Percentiles rank a stretch among this genome's conserved stretches.
phyloP scores from a whole-genome alignment of 2,113 vertebrate species.

The Equus quagga region DNA sequence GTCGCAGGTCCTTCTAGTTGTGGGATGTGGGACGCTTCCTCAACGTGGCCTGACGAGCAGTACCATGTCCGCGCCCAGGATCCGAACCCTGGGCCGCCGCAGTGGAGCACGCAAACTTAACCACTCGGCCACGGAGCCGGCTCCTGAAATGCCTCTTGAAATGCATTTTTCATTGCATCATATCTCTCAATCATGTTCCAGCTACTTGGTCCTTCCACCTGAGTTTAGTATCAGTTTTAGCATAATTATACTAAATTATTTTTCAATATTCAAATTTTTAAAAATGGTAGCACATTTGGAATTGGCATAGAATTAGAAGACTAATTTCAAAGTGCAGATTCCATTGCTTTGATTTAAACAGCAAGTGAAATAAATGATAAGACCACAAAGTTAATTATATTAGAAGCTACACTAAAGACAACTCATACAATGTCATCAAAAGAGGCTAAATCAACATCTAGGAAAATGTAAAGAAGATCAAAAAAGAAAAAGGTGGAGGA shows the following conservation, averaged over 20 bases:
- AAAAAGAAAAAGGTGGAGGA: not conserved
- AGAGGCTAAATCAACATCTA: not conserved
- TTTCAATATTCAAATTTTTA: constrained; percentile 76
- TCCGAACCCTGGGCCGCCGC: too few relatives aligned
- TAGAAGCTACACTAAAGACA: not conserved
- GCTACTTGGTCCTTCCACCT: accelerated
- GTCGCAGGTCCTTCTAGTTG: too few relatives aligned
- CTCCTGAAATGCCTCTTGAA: not conserved
- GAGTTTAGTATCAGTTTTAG: constrained; percentile 51
- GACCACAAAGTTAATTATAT: not conserved
- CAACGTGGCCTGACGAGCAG: too few relatives aligned
- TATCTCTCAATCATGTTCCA: not conserved
- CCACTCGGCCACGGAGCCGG: too few relatives aligned
- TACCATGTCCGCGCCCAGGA: too few relatives aligned
- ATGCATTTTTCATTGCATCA: constrained; percentile 26
- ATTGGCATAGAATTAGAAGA: not conserved
- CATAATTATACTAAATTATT: constrained; percentile 55
- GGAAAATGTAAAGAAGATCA: not conserved
- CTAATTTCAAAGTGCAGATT: not conserved
- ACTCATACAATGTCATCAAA: not conserved
- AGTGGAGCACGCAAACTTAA: too few relatives aligned
- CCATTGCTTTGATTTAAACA: not conserved
- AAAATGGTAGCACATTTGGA: constrained; percentile 54
- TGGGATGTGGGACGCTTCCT: too few relatives aligned
- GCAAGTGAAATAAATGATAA: not conserved